Conservation (phyloP, 2,797 vertebrate genomes). For the Myripristis murdjan region DNA sequence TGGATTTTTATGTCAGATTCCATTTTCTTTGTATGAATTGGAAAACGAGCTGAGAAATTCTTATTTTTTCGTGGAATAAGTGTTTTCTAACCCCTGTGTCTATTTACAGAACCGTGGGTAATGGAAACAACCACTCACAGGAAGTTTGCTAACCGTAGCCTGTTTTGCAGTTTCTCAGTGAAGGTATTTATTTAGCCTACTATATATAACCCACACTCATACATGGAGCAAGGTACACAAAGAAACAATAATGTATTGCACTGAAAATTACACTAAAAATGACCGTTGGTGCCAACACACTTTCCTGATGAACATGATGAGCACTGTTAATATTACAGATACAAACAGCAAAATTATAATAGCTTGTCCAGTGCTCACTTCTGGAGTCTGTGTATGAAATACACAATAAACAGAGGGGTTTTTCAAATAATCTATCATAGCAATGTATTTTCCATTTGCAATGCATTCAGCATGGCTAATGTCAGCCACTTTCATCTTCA, state of each 20-base stretch:
- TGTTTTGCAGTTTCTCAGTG: slow-evolving; percentile 7
- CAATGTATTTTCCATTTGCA: slow-evolving; percentile 22
- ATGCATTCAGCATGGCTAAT: slow-evolving; percentile 66
- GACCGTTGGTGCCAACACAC: slow-evolving; percentile 42
- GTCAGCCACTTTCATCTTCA: slow-evolving; percentile 66
- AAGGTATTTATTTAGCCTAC: not conserved
- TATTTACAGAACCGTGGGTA: slow-evolving; percentile 16
- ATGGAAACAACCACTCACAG: slow-evolving; percentile 34
- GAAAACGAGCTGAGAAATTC: not conserved
- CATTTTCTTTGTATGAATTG: not conserved
- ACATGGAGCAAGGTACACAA: not conserved
- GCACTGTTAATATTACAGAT: slow-evolving; percentile 34
- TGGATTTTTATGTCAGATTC: slow-evolving; percentile 11
- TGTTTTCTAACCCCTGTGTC: slow-evolving; percentile 21
- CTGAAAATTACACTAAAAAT: slow-evolving; percentile 50
- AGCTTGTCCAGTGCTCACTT: slow-evolving; percentile 57
- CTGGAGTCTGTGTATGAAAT: slow-evolving; percentile 30
- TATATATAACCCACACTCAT: not conserved
- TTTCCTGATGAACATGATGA: slow-evolving; percentile 55
- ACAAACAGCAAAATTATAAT: slow-evolving; percentile 68
- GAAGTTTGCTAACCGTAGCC: slow-evolving; percentile 20
- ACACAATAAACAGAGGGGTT: slow-evolving; percentile 61
- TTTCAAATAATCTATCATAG: slow-evolving; percentile 56
- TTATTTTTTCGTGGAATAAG: slow-evolving; percentile 19
- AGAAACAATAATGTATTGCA: not conserved